Evolutionary conservation across 92 coral and sea anemone genomes (phyloP).

Genomic region (Blastomussa wellsi): DNA sequence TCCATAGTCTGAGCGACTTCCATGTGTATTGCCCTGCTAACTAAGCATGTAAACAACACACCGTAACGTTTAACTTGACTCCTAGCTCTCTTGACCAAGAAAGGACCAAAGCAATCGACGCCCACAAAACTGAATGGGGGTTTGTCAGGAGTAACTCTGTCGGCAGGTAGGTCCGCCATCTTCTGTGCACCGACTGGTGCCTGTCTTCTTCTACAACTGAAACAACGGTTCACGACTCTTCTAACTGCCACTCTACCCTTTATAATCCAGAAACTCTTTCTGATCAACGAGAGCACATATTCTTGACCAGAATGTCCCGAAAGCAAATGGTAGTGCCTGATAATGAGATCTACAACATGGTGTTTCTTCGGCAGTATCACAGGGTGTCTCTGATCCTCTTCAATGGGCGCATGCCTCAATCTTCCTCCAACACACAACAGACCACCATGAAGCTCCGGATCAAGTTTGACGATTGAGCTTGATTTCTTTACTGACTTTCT

Average conservation of each 20-base stretch:
- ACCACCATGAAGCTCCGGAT: background rate
- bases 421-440: constrained; percentile 11
- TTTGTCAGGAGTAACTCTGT: no score
- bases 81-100: background rate
- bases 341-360: background rate
- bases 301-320: background rate
- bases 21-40: background rate
- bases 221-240: background rate
- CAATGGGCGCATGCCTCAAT: background rate
- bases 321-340: background rate
- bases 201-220: no score
- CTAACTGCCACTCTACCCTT: no score
- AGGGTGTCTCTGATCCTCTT: background rate
- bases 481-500: background rate
- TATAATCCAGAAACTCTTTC: no score
- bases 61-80: background rate
- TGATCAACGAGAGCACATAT: no score
- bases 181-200: no score
- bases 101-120: background rate
- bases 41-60: background rate
- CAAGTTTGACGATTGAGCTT: constrained; percentile 7
- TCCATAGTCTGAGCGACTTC: constrained; percentile 1
- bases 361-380: background rate
- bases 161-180: no score
- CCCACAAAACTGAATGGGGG: no score